Evolutionary conservation across 2,888 invertebrate species (phyloP), one percentile per base, ranked within the genome.

Genomic region (Aphidius colemani): DNA sequence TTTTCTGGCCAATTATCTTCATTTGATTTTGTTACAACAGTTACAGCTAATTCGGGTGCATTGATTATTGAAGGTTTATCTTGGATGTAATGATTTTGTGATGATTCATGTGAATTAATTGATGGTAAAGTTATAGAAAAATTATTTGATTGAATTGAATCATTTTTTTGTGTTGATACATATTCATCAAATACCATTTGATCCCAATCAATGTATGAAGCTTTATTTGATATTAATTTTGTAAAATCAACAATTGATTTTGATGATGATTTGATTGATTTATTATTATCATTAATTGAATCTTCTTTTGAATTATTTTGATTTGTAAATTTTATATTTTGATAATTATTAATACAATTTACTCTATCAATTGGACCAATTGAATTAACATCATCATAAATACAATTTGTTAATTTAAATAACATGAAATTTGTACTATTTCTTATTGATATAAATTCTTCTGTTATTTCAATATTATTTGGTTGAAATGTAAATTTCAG

Each of bases 361-460:
- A 65, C 30, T 49, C 69, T 70, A 43, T 66, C 53, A 11, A 61
- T 44, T 13, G n/a, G 41, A 43, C 41, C 50, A 40, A 30, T 48
- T 43, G n/a, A 63, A 65, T 80, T 78, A 6, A 81, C 78, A 56
- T 80, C 79, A 5, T 82, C 80, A 43, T 80, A 79, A 69, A 82
- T 74, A 40, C 78, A 75, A 70, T 82, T 82, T 2, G 76, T 75
- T 8, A 82, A 65, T 46, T 78, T 70, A 53, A 77, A 75, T n/a
- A 90, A 85, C 69, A 88, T 87, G 62, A 89, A 85, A 72, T 85
- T 86, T 44, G 86, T 85, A 59, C 84, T 82, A 69, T 88, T 88
- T 78, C 88, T 84, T 65, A 88, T 87, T 1, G 88, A 87, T 30
- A 91, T 83, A 65, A 89, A 88, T 79, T 91, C 90, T 75, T 92